Evolutionary conservation across 92 coral and sea anemone species (phyloP).

Genomic region (Bergia puertoricense): DNA sequence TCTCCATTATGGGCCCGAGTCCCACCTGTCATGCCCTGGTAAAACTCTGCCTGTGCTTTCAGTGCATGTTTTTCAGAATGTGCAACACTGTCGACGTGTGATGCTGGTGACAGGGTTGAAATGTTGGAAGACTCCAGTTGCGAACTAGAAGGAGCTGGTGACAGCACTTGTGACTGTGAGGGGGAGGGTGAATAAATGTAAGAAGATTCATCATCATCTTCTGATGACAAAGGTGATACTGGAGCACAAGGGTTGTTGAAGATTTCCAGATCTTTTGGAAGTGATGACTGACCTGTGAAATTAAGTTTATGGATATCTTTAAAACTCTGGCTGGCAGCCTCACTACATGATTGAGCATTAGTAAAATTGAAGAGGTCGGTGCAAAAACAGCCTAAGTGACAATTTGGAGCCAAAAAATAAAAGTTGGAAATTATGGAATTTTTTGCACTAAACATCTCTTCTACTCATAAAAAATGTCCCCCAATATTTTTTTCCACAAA

Average conservation of each 20-base stretch:
- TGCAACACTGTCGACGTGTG: slow-evolving; percentile 47
- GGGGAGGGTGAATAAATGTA: slow-evolving; percentile 67
- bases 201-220: slow-evolving; percentile 69
- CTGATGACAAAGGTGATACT: slow-evolving; percentile 74
- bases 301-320: neutral
- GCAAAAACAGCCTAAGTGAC: too few relatives aligned
- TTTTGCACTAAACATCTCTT: too few relatives aligned
- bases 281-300: slow-evolving; percentile 67
- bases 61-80: slow-evolving; percentile 56
- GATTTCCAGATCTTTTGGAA: slow-evolving; percentile 85
- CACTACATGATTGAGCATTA: neutral
- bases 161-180: slow-evolving; percentile 64
- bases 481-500: too few relatives aligned
- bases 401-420: too few relatives aligned
- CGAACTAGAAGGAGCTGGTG: slow-evolving; percentile 66
- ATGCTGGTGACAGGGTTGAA: slow-evolving; percentile 66
- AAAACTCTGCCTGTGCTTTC: slow-evolving; percentile 47
- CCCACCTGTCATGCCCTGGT: slow-evolving; percentile 19
- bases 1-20: slow-evolving; percentile 9
- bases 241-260: slow-evolving; percentile 81
- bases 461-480: too few relatives aligned
- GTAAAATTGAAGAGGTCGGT: neutral
- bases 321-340: neutral
- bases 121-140: slow-evolving; percentile 53
- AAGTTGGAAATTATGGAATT: too few relatives aligned